Evolutionary conservation across 2,888 invertebrate genomes (phyloP), one percentile per base, ranked within the genome.

Genomic region (Rhingia campestris): DNA sequence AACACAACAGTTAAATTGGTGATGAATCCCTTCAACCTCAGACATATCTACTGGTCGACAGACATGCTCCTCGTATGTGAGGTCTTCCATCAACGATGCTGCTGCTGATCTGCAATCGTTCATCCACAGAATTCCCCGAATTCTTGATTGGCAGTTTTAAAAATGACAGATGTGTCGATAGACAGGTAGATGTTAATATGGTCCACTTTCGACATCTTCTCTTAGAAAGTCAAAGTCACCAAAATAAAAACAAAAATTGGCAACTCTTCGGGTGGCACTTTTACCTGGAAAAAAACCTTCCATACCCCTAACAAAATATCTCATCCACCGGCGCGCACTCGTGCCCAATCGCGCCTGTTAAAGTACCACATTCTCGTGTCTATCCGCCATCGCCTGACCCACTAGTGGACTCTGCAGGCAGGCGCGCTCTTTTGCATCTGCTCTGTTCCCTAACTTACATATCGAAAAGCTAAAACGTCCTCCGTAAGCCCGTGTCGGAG

Each of bases 301-400:
- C 14, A n/a, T 64, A 45, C 33, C 41, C 59, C 63, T 54, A 59
- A 51, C 47, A 33, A 41, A 49, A 64, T 39, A 73, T 63, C 51
- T 56, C 76, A 54, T 54, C 54, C 35, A n/a, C n/a, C 10, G 33
- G 35, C 47, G 22, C 41, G 12, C 56, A 70, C 73, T 79, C 58
- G 73, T 79, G 77, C 73, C 61, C 59, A 69, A 77, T 77, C 63
- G 73, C 59, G 39, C 37, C 63, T 30, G 41, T 56, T 59, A 74
- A 61, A 53, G 67, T 54, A 80, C 56, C 45, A 49, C 73, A 82
- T 79, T 74, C 69, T 74, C 66, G 67, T 70, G 80, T 59, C 70
- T 74, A 64, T 80, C 51, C 73, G 5, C 63, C 37, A 79, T 69
- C 73, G 69, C 64, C 84, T 79, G 84, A 80, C 84, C 84, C 79